Evolutionary conservation across 2,113 vertebrate species (phyloP).

Genomic region (Natator depressus): DNA sequence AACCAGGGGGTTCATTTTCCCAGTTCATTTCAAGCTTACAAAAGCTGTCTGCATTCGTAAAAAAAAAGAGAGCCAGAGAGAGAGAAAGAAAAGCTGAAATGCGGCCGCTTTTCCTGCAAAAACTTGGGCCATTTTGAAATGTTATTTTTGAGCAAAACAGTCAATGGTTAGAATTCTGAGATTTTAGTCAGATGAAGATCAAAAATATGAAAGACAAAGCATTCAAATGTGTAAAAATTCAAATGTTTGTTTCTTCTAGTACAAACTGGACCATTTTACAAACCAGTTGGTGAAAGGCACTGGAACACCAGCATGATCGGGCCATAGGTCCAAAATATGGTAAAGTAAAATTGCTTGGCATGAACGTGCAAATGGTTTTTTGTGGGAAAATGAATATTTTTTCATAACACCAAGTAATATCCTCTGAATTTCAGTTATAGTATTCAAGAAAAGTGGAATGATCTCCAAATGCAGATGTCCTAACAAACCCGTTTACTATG

Average conservation of each 20-base stretch:
- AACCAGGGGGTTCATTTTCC: background rate
- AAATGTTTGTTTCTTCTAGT: background rate
- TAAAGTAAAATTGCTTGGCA: background rate
- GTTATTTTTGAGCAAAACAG: background rate
- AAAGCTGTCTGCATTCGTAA: background rate
- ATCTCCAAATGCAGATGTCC: background rate
- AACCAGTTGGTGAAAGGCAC: background rate
- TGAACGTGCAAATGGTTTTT: background rate
- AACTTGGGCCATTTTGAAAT: background rate
- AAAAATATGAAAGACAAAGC: background rate
- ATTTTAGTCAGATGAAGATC: background rate
- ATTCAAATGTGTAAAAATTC: background rate
- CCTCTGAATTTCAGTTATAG: background rate
- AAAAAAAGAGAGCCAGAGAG: background rate
- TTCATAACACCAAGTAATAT: background rate
- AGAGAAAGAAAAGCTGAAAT: background rate
- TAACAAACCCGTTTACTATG: background rate
- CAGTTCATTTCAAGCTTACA: background rate
- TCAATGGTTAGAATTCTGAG: background rate
- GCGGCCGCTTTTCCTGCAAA: background rate
- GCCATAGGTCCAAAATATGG: background rate
- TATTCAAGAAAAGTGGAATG: background rate
- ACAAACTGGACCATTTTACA: background rate
- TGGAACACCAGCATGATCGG: background rate
- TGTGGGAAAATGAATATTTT: background rate